Evolutionary conservation across 2,888 invertebrate species (phyloP).

Genomic region (Lithophane ornitopus): DNA sequence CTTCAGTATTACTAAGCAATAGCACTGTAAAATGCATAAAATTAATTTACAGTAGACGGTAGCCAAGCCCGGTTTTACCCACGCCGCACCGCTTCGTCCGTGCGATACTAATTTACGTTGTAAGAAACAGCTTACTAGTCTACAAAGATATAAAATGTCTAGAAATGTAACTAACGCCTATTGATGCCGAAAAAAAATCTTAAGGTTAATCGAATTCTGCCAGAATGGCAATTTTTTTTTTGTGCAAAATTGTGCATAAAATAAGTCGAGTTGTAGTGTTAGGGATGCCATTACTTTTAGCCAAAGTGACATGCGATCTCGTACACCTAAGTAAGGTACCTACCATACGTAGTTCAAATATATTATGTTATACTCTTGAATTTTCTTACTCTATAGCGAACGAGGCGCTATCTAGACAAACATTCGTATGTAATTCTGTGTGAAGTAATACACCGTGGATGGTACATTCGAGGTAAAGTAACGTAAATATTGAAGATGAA

Average conservation of each 20-base stretch:
- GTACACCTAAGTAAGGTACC: not conserved
- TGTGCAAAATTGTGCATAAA: too few relatives aligned
- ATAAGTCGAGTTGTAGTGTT: not conserved
- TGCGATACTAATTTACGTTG: not conserved
- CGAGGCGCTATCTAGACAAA: not conserved
- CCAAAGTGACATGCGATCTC: not conserved
- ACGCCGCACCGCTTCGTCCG: not conserved
- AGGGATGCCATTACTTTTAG: not conserved
- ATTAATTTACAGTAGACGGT: not conserved
- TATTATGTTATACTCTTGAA: not conserved
- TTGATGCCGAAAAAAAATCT: too few relatives aligned
- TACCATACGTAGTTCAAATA: not conserved
- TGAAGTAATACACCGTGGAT: not conserved
- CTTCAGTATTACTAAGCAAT: not conserved
- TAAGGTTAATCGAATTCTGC: not conserved
- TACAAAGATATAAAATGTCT: not conserved
- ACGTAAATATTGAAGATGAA: not conserved
- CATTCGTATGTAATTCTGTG: slow-evolving; percentile 3
- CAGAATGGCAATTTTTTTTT: not conserved
- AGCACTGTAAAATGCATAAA: not conserved
- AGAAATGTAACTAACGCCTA: not conserved
- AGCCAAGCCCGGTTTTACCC: not conserved
- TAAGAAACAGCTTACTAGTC: not conserved
- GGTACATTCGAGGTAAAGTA: not conserved
- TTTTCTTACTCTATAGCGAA: not conserved